Evolutionary conservation across 2,113 vertebrate species (phyloP).

Genomic region (Glaucomys volans): DNA sequence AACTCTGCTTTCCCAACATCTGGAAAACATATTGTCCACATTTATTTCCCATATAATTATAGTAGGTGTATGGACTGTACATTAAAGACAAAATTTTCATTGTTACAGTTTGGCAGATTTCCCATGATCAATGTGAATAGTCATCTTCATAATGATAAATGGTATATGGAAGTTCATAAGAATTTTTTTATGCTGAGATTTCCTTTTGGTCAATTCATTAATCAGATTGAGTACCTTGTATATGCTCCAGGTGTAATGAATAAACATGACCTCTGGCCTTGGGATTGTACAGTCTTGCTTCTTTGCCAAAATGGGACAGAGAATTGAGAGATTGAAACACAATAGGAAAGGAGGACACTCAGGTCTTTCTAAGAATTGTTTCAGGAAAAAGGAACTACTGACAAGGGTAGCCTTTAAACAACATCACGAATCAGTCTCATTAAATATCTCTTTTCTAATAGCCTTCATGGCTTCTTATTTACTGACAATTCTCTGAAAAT

Average conservation of each 20-base stretch:
- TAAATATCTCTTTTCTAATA: neutral
- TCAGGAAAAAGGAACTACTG: neutral
- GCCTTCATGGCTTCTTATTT: neutral
- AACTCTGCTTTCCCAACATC: neutral
- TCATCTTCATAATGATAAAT: neutral
- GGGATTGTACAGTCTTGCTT: neutral
- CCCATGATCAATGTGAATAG: neutral
- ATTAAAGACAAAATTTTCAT: neutral
- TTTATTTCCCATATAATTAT: neutral
- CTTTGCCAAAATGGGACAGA: neutral
- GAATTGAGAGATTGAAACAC: neutral
- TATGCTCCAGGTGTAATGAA: neutral
- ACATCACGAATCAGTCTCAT: neutral
- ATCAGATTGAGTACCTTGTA: neutral
- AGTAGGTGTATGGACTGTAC: neutral
- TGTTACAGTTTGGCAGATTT: neutral
- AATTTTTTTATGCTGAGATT: neutral
- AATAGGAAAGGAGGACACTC: neutral
- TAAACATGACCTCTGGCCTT: neutral
- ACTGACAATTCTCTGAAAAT: neutral
- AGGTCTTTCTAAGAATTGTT: neutral
- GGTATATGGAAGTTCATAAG: neutral
- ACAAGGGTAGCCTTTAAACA: neutral
- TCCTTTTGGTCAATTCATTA: neutral
- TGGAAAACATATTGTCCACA: neutral